Base-by-base conservation (phyloP, 2,797 vertebrate species). In the Hyperoplus lanceolatus region DNA sequence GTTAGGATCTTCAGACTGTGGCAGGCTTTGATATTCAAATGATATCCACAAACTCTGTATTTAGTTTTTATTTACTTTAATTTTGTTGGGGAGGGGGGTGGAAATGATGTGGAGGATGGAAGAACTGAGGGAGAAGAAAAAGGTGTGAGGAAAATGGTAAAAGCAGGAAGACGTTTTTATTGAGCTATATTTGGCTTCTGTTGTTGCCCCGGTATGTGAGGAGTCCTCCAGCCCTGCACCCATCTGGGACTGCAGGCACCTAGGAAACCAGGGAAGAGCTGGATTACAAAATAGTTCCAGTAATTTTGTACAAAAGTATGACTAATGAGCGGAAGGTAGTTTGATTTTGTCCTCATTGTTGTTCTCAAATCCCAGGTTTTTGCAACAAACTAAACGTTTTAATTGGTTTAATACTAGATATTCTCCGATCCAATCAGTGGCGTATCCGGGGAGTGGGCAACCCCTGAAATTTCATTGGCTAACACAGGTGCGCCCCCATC, bases 21-120 rank as follows among this genome's bases (percentile, higher is more conserved):
- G 79, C 84, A 85, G 69, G 54, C 90, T 93, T 92, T 94, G 87
- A 92, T 94, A 91, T 94, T 92, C 85, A 91, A 93, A 94, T 93
- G 81, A 90, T 87, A 84, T 74, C 73, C 29, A 50, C 81, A 77
- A 80, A 75, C 70, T 80, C 79, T 82, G 87, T 3, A 29, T 29
- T 3, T 29, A 29, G 0, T 21, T 21, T 1, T 21, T 21, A 29
- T 29, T 29, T 29, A 29, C 29, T 29, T 29, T 3, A 3, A 29
- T 29, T 29, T 29, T 29, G 29, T 29, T 29, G 29, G 50, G 51
- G 49, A 48, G 50, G 50, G 50, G 54, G 11, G 38, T 38, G 39
- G 10, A 73, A 60, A 41, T 15, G 46, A 13, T 18, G 38, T 51
- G 55, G 55, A 62, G 67, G 65, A 57, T 68, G 63, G 41, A 39